Percentiles rank a stretch among this genome's conserved stretches.
Evolutionary conservation across 2,888 invertebrate genomes (phyloP).

Genomic region (Anoncus sp.): DNA sequence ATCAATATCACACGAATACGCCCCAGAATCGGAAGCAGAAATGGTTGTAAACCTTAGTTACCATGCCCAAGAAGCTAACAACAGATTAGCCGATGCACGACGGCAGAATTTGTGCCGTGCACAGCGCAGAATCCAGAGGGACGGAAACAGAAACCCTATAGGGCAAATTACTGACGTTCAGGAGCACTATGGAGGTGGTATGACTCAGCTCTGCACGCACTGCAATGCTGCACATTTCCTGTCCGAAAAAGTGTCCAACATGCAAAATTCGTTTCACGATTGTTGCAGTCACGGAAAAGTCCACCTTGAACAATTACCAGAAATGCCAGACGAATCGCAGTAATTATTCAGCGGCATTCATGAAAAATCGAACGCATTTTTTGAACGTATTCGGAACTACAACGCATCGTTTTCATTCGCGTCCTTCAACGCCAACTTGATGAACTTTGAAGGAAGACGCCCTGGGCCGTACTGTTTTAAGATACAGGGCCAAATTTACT

Average conservation of each 20-base stretch:
- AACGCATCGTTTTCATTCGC: slow-evolving; percentile 58
- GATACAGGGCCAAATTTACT: slow-evolving; percentile 63
- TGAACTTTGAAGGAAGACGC: slow-evolving; percentile 47
- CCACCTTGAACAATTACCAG: slow-evolving; percentile 35
- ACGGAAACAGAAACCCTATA: neutral
- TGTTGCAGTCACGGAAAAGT: slow-evolving; percentile 53
- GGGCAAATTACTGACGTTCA: slow-evolving; percentile 6
- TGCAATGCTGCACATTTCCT: slow-evolving; percentile 54
- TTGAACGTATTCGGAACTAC: slow-evolving; percentile 46
- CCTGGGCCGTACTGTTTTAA: slow-evolving; percentile 59
- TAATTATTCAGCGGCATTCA: slow-evolving; percentile 48
- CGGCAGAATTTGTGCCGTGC: neutral
- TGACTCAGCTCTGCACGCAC: slow-evolving; percentile 38
- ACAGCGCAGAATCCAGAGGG: neutral
- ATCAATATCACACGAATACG: too few relatives aligned
- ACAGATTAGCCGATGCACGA: neutral
- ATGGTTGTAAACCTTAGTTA: neutral
- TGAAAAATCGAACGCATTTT: slow-evolving; percentile 46
- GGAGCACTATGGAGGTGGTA: slow-evolving; percentile 50
- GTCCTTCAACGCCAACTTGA: slow-evolving; percentile 63
- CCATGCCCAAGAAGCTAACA: neutral
- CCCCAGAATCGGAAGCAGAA: too few relatives aligned
- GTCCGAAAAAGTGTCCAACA: slow-evolving; percentile 47
- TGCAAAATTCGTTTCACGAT: slow-evolving; percentile 54
- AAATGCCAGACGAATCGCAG: slow-evolving; percentile 32